Evolutionary conservation across 2,888 invertebrate species (phyloP).

Genomic region (Mimumesa dahlbomi): DNA sequence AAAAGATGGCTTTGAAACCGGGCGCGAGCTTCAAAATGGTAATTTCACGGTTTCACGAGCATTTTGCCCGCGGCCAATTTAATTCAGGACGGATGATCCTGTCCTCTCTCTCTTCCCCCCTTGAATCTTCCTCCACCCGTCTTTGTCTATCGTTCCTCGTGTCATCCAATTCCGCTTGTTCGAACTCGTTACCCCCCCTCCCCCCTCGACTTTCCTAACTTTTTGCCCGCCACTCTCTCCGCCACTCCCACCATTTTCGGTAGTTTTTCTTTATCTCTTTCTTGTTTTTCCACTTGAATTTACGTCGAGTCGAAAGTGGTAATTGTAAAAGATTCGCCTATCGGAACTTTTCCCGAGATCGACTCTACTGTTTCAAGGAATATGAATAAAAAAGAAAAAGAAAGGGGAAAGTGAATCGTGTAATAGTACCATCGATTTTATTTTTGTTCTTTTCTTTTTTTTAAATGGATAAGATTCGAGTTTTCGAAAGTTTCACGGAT

Average conservation of each 20-base stretch:
- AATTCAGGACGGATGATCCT: slow-evolving; percentile 68
- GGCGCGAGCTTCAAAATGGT: slow-evolving; percentile 64
- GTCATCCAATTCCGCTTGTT: slow-evolving; percentile 57
- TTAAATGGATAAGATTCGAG: too few species aligned
- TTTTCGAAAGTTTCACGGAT: too few species aligned
- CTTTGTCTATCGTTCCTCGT: slow-evolving; percentile 34
- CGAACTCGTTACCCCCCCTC: slow-evolving; percentile 57
- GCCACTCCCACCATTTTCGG: background rate
- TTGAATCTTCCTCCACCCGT: slow-evolving; percentile 22
- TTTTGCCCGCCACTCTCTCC: slow-evolving; percentile 12
- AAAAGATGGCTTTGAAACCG: slow-evolving; percentile 59
- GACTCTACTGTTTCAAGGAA: too few species aligned
- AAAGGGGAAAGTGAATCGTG: too few species aligned
- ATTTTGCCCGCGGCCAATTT: slow-evolving; percentile 66
- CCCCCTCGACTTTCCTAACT: slow-evolving; percentile 40
- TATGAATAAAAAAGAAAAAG: too few species aligned
- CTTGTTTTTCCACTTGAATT: slow-evolving; percentile 3
- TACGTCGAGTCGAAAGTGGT: too few species aligned
- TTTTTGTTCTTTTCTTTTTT: too few species aligned
- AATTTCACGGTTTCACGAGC: slow-evolving; percentile 64
- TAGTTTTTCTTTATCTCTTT: background rate
- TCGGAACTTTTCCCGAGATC: too few species aligned
- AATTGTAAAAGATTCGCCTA: too few species aligned
- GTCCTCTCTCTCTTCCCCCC: slow-evolving; percentile 17
- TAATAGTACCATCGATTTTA: too few species aligned